phyloP scores from a whole-genome alignment of 2,888 invertebrate species.

The Toxonevra muliebris region DNA sequence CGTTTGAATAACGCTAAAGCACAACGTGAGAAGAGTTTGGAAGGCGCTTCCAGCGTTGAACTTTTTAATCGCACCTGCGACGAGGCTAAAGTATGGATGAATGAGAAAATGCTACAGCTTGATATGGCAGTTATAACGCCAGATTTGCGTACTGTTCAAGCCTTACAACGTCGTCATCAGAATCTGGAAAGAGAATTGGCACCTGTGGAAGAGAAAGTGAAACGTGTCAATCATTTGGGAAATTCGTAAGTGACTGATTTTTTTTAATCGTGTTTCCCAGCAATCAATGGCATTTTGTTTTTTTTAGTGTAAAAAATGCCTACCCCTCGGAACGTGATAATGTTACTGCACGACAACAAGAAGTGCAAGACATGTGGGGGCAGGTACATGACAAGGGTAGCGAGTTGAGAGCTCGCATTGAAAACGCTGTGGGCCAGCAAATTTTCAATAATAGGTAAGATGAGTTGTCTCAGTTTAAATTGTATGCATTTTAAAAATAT shows the following conservation, averaged over 20 bases:
- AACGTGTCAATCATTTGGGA: slow-evolving; percentile 85
- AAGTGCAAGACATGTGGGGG: slow-evolving; percentile 89
- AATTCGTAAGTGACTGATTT: slow-evolving; percentile 74
- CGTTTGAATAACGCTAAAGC: slow-evolving; percentile 84
- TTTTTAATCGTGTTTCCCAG: neutral
- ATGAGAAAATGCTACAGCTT: slow-evolving; percentile 91
- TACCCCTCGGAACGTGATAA: slow-evolving; percentile 91
- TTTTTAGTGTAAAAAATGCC: slow-evolving; percentile 81
- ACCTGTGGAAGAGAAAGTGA: slow-evolving; percentile 93
- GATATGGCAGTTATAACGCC: slow-evolving; percentile 81
- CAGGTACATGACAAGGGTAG: slow-evolving; percentile 86
- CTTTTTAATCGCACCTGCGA: slow-evolving; percentile 95
- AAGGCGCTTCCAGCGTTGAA: slow-evolving; percentile 94
- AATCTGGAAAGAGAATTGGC: slow-evolving; percentile 94
- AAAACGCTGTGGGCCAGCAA: slow-evolving; percentile 95
- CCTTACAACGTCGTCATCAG: slow-evolving; percentile 89
- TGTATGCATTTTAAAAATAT: neutral
- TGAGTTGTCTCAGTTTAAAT: too few species aligned
- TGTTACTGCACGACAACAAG: slow-evolving; percentile 83
- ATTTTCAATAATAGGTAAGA: slow-evolving; percentile 67
- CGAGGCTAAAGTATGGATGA: slow-evolving; percentile 97
- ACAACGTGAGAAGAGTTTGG: slow-evolving; percentile 89
- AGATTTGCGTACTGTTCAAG: slow-evolving; percentile 90
- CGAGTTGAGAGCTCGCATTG: slow-evolving; percentile 83
- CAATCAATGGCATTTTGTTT: neutral